Evolutionary conservation across 2,113 vertebrate genomes (phyloP).

Genomic region (Pleuronectes platessa): DNA sequence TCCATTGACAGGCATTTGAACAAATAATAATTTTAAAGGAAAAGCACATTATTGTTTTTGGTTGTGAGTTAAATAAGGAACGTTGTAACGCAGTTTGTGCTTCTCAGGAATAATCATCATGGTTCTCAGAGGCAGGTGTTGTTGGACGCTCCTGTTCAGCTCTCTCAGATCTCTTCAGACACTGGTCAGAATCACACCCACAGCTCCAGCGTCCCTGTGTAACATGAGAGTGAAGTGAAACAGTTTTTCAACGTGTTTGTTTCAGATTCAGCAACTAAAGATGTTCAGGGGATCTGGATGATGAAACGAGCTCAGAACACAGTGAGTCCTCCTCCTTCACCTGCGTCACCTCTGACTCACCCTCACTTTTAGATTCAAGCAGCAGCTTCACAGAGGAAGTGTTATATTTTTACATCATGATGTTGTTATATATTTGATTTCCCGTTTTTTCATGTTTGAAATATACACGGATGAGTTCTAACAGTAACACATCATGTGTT

Average conservation of each 20-base stretch:
- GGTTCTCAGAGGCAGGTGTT: slow-evolving; percentile 83
- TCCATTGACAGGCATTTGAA: too few relatives aligned
- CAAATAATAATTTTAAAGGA: too few relatives aligned
- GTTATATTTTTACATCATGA: too few relatives aligned
- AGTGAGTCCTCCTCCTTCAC: slow-evolving; percentile 5
- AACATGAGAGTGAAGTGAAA: too few relatives aligned
- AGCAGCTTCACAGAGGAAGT: not conserved
- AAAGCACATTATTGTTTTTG: too few relatives aligned
- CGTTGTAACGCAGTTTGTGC: not conserved
- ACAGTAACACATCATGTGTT: not conserved
- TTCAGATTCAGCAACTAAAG: slow-evolving; percentile 58
- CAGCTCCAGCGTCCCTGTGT: not conserved
- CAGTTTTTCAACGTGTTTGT: not conserved
- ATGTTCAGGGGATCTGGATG: slow-evolving; percentile 85
- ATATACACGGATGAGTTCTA: not conserved
- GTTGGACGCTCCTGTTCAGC: slow-evolving; percentile 92
- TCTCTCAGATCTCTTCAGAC: slow-evolving; percentile 91
- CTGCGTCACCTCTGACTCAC: too few relatives aligned
- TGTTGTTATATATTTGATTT: not conserved
- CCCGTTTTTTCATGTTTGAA: not conserved
- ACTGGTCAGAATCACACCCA: slow-evolving; percentile 75
- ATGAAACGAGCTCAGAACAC: slow-evolving; percentile 76
- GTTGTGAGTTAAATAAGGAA: too few relatives aligned
- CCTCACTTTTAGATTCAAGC: too few relatives aligned
- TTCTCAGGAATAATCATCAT: slow-evolving; percentile 70